Evolutionary conservation across 2,888 invertebrate species (phyloP).

Genomic region (Homarus gammarus): DNA sequence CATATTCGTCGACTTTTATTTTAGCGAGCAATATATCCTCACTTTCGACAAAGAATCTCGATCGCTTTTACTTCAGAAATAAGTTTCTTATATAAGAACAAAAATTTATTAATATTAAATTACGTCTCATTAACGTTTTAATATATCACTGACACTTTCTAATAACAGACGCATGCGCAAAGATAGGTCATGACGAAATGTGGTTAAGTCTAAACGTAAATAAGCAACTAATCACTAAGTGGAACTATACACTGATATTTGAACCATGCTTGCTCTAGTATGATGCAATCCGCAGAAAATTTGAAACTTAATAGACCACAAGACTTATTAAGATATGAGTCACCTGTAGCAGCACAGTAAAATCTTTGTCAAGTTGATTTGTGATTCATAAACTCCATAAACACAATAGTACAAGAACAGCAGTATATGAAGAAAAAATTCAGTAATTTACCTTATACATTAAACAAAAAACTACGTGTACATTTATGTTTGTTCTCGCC

Average conservation of each 20-base stretch:
- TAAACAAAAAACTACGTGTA: not conserved
- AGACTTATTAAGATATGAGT: not conserved
- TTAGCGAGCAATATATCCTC: constrained; percentile 21
- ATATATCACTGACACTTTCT: constrained; percentile 15
- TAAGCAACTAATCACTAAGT: constrained; percentile 31
- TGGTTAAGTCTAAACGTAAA: constrained; percentile 52
- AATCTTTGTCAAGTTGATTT: not conserved
- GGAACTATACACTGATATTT: not conserved
- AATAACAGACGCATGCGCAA: constrained; percentile 55
- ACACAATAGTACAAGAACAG: not conserved
- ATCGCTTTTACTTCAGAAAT: not conserved
- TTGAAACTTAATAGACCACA: not conserved
- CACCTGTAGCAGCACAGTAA: too few species aligned
- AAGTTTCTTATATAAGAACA: not conserved
- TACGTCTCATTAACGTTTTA: not conserved
- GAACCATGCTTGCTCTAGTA: constrained; percentile 23
- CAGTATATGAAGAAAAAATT: not conserved
- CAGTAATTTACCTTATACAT: not conserved
- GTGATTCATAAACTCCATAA: not conserved
- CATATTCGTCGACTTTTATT: constrained; percentile 18
- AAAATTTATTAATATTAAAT: not conserved
- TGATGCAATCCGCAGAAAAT: constrained; percentile 1
- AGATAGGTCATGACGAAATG: constrained; percentile 51
- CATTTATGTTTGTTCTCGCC: not conserved
- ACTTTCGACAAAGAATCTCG: not conserved